Evolutionary conservation across 2,797 vertebrate genomes (phyloP).

Genomic region (Microcaecilia unicolor): DNA sequence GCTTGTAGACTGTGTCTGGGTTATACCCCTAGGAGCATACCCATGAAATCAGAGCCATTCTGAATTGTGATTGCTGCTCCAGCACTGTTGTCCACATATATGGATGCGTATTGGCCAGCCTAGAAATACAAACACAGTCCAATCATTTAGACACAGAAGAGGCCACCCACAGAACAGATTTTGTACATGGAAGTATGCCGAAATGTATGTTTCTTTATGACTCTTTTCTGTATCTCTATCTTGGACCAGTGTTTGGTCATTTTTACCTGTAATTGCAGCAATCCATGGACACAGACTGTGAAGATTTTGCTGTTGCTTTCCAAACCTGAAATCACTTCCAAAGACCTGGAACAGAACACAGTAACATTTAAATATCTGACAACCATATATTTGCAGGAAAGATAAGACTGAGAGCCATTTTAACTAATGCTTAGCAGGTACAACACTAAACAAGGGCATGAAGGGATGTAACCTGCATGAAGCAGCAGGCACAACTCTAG

Average conservation of each 20-base stretch:
- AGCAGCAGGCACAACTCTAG: no score
- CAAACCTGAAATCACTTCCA: conserved; percentile 86
- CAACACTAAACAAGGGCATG: no score
- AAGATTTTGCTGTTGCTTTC: conserved; percentile 89
- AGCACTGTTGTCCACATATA: conserved; percentile 89
- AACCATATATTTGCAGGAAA: no score
- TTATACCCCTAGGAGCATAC: conserved; percentile 79
- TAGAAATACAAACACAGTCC: conserved; percentile 18
- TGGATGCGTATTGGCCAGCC: conserved; percentile 86
- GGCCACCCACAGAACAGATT: neutral
- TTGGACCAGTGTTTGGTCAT: neutral
- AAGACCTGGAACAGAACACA: conserved; percentile 54
- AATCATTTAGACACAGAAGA: rapidly evolving
- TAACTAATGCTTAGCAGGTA: no score
- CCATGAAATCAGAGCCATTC: conserved; percentile 86
- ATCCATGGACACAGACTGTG: conserved; percentile 79
- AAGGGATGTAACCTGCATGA: no score
- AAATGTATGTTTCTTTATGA: conserved; percentile 1
- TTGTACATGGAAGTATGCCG: rapidly evolving
- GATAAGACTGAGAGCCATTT: no score
- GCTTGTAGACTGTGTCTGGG: no score
- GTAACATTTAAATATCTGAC: no score
- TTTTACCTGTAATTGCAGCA: conserved; percentile 87
- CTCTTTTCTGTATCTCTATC: neutral
- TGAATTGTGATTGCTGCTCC: conserved; percentile 78